A percentile compares a stretch with the other conserved stretches of the same genome.
These are phyloP conservation scores for Coelopa frigida DNA, from an alignment of 1,140 invertebrate genomes.

Conservation along the genomic window DNA sequence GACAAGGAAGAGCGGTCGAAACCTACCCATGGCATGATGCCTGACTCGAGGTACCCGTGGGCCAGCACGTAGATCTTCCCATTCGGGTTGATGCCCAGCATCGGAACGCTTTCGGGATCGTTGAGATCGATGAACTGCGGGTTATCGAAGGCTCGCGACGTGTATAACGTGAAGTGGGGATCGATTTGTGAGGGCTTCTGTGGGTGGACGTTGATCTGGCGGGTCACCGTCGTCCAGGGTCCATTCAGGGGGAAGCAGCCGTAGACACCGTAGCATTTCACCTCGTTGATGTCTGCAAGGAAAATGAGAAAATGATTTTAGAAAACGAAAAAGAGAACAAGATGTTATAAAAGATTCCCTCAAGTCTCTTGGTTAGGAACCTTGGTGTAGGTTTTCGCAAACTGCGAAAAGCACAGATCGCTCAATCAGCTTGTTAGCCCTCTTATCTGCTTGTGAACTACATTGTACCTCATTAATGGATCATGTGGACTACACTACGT, in stretches of 20 bases:
- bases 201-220: constrained; percentile 73
- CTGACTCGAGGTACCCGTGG: constrained; percentile 80
- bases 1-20: background rate
- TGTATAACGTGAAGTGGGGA: constrained; percentile 52
- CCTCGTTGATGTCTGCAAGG: constrained; percentile 43
- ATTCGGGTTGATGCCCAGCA: constrained; percentile 52
- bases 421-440: too few species aligned
- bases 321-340: background rate
- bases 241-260: constrained; percentile 77
- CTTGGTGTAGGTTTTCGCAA: too few species aligned
- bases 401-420: too few species aligned
- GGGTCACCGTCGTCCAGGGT: constrained; percentile 68
- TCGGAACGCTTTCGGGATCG: constrained; percentile 52
- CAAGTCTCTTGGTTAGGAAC: too few species aligned
- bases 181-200: constrained; percentile 51
- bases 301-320: background rate
- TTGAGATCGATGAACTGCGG: constrained; percentile 57
- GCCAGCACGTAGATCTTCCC: constrained; percentile 67
- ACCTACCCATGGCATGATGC: constrained; percentile 68
- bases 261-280: constrained; percentile 65
- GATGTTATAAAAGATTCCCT: background rate
- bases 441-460: too few species aligned
- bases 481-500: too few species aligned
- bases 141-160: constrained; percentile 47
- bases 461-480: too few species aligned